Conservation (phyloP, 2,113 vertebrate genomes). For the Centropristis striata region DNA sequence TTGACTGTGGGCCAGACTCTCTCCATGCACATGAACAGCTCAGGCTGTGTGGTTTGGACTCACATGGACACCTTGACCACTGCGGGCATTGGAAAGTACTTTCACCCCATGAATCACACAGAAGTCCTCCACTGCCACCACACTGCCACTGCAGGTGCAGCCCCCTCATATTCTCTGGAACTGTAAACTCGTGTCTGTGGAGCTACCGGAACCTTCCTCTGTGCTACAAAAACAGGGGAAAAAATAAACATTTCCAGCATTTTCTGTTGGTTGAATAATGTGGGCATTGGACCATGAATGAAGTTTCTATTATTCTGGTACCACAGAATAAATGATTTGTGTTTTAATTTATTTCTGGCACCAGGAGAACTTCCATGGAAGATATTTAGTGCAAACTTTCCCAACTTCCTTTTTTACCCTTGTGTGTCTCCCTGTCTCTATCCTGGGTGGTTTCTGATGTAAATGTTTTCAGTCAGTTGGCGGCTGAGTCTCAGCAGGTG, state of each 20-base stretch:
- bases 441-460: constrained; percentile 96
- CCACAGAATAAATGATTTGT: not conserved
- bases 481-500: constrained; percentile 96
- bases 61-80: constrained; percentile 49
- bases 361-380: constrained; percentile 1
- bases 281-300: not conserved
- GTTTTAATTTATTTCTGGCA: not conserved
- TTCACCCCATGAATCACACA: constrained; percentile 21
- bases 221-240: not conserved
- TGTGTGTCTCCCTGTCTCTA: constrained; percentile 43
- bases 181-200: not conserved
- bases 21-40: constrained; percentile 7
- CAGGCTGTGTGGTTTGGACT: constrained; percentile 17
- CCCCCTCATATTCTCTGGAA: not conserved
- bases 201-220: not conserved
- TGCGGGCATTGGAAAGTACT: not conserved
- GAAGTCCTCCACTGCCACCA: constrained; percentile 58
- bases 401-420: constrained; percentile 15
- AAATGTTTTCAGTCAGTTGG: constrained; percentile 99
- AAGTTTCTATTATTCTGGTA: not conserved
- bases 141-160: constrained; percentile 54
- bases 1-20: constrained; percentile 40
- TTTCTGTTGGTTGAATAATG: not conserved
- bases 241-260: not conserved
- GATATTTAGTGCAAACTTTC: constrained; percentile 6